Evolutionary conservation across 2,797 vertebrate genomes (phyloP), one percentile per base, ranked within the genome.

Genomic region (Dermochelys coriacea): DNA sequence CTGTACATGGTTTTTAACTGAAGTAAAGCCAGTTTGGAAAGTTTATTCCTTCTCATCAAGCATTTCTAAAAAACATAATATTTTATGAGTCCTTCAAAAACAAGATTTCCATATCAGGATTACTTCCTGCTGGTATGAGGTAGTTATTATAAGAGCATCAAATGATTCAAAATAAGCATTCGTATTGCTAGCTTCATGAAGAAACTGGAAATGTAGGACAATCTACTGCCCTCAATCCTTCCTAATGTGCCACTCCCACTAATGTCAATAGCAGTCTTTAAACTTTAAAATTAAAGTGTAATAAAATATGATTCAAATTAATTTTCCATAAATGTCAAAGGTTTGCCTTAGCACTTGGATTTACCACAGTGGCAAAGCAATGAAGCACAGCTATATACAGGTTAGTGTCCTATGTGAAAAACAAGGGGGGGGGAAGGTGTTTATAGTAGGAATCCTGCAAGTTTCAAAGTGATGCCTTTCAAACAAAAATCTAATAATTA

Each of bases 351-450:
- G 31, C 19, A 88, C 88, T 77, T 1, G 0, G 21, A 21, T 74
- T 87, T 95, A 92, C 77, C 54, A 51, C 4, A 37, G 47, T 41
- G 85, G 14, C 79, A 93, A 31, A 84, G 8, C 64, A 84, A 82
- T 3, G 5, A 82, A 31, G 27, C 55, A 82, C 11, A 55, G 45
- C 3, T 77, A 41, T 23, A 41, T 25, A 68, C 9, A 74, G 41
- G 71, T 61, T 10, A 19, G 25, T 86, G 71, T 85, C 3, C 2
- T 59, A 68, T 15, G 45, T 57, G 57, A 80, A 93, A 54, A 3
- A 37, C 7, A n/a, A 0, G 34, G 1, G 74, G 1, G 74, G 37
- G 21, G 1, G 15, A 1, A 1, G 5, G 9, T 31, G 27, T 45
- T 29, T 29, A 59, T 86, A 91, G 19, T 71, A 89, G 4, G 55